Evolutionary conservation across 2,888 invertebrate species (phyloP), one percentile per base, ranked within the genome.

Genomic region (Digitonthophagus gazella): DNA sequence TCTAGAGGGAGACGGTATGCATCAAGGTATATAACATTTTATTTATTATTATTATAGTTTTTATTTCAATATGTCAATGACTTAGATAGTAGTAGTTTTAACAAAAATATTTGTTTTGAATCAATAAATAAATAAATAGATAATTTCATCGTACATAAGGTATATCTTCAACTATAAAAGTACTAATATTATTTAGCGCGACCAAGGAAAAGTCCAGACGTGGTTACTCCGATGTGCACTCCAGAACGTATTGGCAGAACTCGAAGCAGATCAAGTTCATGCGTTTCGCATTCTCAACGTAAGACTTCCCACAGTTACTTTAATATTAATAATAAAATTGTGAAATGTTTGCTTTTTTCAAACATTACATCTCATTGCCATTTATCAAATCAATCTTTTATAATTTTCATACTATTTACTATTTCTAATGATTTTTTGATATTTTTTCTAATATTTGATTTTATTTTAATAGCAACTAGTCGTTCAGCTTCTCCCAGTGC

Each of bases 261-360:
- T 76, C 90, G 87, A 74, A 90, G 80, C 80, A 88, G 85, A 75
- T 44, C 28, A 44, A 87, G 91, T 16, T 88, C 93, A 1, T 92
- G 94, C 14, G 91, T 94, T 8, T 96, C 96, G 1, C 95, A 95
- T 79, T 97, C 96, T 58, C 97, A 97, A 85, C 97, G 95, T 96
- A 84, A 90, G 61, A 61, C 58, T 54, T n/a, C 11, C 54, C 54
- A 57, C 5, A 11, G 14, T 15, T 57, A 15, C 57, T 15, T 57
- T 15, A 15, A 15, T 15, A 57, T 11, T 4, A 57, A 1, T 57
- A 57, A 57, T 57, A 57, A 56, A 56, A 4, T 56, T 15, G 16
- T 57, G n/a, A 57, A 44, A 44, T 44, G 8, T 8, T 44, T 6
- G 8, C 54, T 44, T 44, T 44, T 44, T 44, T n/a, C 56, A 19